Percentiles rank a stretch among this genome's conserved stretches.
These are phyloP conservation scores for Callocephalon fimbriatum DNA, from an alignment of 2,113 vertebrate species.

Conservation along the genomic window DNA sequence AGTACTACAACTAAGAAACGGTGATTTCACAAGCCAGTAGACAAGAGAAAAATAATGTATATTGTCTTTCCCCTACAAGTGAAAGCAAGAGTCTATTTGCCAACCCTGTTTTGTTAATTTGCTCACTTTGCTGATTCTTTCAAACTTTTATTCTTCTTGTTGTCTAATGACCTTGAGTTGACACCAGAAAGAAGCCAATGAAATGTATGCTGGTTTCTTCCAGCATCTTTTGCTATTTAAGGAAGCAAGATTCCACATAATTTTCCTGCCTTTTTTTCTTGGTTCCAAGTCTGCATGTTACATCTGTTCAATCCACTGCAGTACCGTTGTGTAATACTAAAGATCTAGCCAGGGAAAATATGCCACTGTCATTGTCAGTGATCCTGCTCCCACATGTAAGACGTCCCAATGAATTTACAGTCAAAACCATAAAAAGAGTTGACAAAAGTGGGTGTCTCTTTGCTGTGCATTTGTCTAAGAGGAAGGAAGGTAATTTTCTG, in stretches of 20 bases:
- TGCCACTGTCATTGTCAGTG: background rate
- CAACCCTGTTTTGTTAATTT: background rate
- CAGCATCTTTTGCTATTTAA: background rate
- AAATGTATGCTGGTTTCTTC: background rate
- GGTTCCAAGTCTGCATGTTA: background rate
- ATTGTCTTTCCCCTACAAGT: background rate
- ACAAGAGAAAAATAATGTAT: background rate
- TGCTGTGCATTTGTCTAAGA: background rate
- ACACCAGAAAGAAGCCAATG: background rate
- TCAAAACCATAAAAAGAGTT: background rate
- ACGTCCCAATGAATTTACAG: background rate
- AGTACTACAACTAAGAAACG: background rate
- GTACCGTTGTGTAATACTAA: background rate
- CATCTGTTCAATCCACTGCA: background rate
- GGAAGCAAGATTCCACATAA: rapidly evolving
- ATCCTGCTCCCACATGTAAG: background rate
- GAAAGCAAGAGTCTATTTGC: background rate
- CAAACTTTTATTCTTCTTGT: background rate
- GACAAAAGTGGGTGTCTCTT: background rate
- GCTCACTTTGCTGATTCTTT: background rate
- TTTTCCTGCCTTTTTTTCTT: background rate
- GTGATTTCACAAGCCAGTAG: slow-evolving; percentile 10
- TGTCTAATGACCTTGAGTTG: background rate
- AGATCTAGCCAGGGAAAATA: background rate
- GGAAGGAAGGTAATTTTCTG: background rate